Percentiles rank a stretch among this genome's conserved stretches.
phyloP scores from a whole-genome alignment of 2,888 invertebrate genomes.

The Lasioglossum vierecki region DNA sequence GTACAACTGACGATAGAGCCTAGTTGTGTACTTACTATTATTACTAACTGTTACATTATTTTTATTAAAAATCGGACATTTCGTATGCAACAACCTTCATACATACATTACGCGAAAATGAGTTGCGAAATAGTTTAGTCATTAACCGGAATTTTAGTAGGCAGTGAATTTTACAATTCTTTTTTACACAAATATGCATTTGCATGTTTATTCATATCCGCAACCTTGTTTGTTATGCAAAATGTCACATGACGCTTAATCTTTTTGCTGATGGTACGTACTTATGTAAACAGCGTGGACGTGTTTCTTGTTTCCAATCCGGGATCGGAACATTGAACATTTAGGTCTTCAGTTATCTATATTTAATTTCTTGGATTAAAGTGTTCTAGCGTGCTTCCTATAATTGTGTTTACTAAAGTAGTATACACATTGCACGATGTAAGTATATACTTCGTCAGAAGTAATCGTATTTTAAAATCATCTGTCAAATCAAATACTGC shows the following conservation, averaged over 20 bases:
- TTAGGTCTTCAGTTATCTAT: conserved; percentile 9
- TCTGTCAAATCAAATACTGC: neutral
- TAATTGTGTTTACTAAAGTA: neutral
- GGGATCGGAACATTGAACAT: neutral
- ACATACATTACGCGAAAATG: no score
- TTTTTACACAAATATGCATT: neutral
- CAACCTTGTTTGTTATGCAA: neutral
- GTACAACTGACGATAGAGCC: neutral
- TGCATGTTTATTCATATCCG: neutral
- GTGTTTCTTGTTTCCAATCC: neutral
- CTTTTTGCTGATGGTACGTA: neutral
- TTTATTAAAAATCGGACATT: no score
- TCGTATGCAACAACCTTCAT: no score
- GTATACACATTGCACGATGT: no score
- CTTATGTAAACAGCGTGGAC: conserved; percentile 10
- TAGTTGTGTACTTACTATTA: neutral
- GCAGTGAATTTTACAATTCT: neutral
- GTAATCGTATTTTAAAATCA: no score
- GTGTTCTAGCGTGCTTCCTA: neutral
- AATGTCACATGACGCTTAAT: conserved; percentile 20
- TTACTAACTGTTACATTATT: no score
- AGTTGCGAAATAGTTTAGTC: neutral
- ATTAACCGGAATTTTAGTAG: neutral
- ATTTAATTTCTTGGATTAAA: neutral
- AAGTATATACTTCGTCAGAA: no score